Evolutionary conservation across 2,888 invertebrate species (phyloP), one percentile per base, ranked within the genome.

Genomic region (Sialis fuliginosa): DNA sequence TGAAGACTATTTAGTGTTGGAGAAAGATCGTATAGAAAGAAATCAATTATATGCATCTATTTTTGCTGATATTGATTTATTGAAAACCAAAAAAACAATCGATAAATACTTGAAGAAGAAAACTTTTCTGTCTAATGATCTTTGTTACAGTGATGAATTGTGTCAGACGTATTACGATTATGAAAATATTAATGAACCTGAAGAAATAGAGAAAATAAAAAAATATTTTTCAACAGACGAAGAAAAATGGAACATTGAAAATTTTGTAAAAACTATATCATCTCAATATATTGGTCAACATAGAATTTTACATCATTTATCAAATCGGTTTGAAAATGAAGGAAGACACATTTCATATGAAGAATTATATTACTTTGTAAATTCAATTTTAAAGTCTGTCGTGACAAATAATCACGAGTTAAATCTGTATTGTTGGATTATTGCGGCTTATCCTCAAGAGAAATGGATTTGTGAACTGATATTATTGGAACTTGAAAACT

Each of bases 401-500:
- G 22, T 53, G 33, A 42, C 33, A 30, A 48, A 46, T 45, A 32
- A 33, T 10, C 37, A 46, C 0, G 45, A 51, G 13, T 22, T 37
- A 33, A 48, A 50, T 46, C 43, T 34, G 13, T 53, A 51, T 48
- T 47, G 45, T 46, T 56, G 56, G 56, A 54, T 55, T 8, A 44
- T 56, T 6, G 47, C 51, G 9, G 50, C 54, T 13, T 46, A 51
- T 46, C 47, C 50, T 45, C 54, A 55, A 50, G 13, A 39, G 22
- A 45, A 49, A 39, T 57, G 57, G 57, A 42, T 54, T 33, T 48
- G 50, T 42, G 54, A 55, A 47, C 47, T 55, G 30, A 46, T 52
- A 42, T 48, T 55, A 40, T 32, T 53, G 42, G 41, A 55, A 33
- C 41, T 56, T 5, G 56, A 56, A 44, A 52, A 53, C n/a, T 47